Evolutionary conservation across 1,140 invertebrate genomes (phyloP), one percentile per base, ranked within the genome.

Genomic region (Grapholita molesta): DNA sequence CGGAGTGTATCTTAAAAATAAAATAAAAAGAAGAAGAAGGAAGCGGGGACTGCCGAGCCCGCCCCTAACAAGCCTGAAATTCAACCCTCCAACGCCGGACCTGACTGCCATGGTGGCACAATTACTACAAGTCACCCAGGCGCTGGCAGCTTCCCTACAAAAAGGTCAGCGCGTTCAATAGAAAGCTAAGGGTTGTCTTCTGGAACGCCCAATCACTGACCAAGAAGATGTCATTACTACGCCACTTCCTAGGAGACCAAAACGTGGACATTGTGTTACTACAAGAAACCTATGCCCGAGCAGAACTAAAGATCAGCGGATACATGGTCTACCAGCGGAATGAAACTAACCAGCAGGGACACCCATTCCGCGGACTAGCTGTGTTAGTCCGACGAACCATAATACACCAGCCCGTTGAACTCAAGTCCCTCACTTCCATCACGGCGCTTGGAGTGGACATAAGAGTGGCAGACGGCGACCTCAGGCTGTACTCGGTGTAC

Each of bases 241-340:
- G 67, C 0, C 12, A 18, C 25, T 53, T 68, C 23, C 42, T 55
- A 3, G 8, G 23, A 0, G 66, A 68, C 12, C 67, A 68, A 21
- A 24, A 68, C 3, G 52, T 68, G 6, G 67, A 68, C 67, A 35
- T 68, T 3, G 1, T 55, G 42, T 48, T 68, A 28, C 12, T 68
- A 11, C 18, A n/a, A 9, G 67, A 68, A 28, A 68, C 67, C 0
- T 18, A 18, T 23, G 3, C 28, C 21, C n/a, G 11, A 1, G 23
- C 2, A 6, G 11, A 28, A 8, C 30, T 55, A 0, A 68, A 68
- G 42, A 24, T 68, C 12, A 24, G 42, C 3, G 23, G 38, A n/a
- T 68, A 68, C 28, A 1, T 30, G 9, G 52, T 55, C 4, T 68
- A 68, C 67, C 32, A 48, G 52, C n/a, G 25, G 25, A 48, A 68